phyloP scores from a whole-genome alignment of 1,140 invertebrate genomes.

The Bombus waltoni region DNA sequence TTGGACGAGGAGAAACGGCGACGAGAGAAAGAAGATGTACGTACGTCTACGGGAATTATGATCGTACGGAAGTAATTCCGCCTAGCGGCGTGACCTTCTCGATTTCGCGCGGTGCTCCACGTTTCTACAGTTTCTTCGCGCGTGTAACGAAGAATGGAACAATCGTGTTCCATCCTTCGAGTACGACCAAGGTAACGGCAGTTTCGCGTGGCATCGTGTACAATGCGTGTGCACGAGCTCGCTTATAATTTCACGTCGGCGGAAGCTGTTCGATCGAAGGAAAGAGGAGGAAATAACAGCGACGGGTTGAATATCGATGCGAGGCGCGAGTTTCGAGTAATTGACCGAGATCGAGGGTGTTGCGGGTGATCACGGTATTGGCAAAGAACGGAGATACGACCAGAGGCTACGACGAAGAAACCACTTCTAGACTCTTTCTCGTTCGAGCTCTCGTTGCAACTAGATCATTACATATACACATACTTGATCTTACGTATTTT shows the following conservation, averaged over 20 bases:
- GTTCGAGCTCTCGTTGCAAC: too few species aligned
- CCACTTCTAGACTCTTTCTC: too few species aligned
- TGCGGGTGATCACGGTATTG: too few species aligned
- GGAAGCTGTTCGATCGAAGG: not conserved
- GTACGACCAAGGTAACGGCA: conserved; percentile 30
- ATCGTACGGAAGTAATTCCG: conserved; percentile 50
- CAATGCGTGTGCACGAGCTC: conserved; percentile 27
- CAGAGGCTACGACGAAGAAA: too few species aligned
- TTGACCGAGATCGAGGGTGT: not conserved
- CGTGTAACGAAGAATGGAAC: conserved; percentile 54
- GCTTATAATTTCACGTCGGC: conserved; percentile 51
- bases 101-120: conserved; percentile 45
- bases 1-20: not conserved
- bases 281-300: not conserved
- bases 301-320: not conserved
- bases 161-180: conserved; percentile 22
- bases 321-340: not conserved
- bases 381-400: too few species aligned
- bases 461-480: too few species aligned
- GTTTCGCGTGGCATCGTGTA: conserved; percentile 10
- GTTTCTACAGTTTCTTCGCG: not conserved
- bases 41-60: conserved; percentile 45
- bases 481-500: too few species aligned
- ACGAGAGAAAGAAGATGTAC: not conserved
- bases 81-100: conserved; percentile 5